phyloP scores from a whole-genome alignment of 2,888 invertebrate species.

The Shargacucullia verbasci region DNA sequence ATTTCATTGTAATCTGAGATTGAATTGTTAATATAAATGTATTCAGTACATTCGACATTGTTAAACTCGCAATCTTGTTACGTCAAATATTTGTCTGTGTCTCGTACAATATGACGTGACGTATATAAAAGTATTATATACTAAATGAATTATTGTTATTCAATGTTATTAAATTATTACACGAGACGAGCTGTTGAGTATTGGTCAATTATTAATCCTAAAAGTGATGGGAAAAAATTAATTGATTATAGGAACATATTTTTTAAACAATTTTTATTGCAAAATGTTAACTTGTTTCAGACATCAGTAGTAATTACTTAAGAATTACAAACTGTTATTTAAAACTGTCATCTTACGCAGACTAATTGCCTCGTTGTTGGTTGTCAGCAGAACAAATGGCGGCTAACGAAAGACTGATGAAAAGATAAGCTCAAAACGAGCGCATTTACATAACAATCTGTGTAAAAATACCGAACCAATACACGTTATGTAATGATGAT shows the following conservation, averaged over 20 bases:
- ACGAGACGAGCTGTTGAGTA: too few relatives aligned
- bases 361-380: conserved; percentile 39
- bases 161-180: too few relatives aligned
- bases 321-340: conserved; percentile 35
- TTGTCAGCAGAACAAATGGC: conserved; percentile 45
- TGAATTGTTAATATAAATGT: conserved; percentile 14
- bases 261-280: not conserved
- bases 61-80: conserved; percentile 10
- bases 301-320: conserved; percentile 17
- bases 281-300: conserved; percentile 15
- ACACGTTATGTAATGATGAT: conserved; percentile 2
- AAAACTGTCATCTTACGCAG: conserved; percentile 31
- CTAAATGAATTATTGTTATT: too few relatives aligned
- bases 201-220: too few relatives aligned
- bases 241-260: too few relatives aligned
- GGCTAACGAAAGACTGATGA: conserved; percentile 39
- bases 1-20: conserved; percentile 14
- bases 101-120: too few relatives aligned
- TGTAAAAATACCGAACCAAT: conserved; percentile 22
- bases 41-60: too few relatives aligned
- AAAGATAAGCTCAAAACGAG: conserved; percentile 28
- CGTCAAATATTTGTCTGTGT: conserved; percentile 21
- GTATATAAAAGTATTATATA: too few relatives aligned
- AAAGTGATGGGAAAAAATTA: too few relatives aligned
- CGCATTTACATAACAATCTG: conserved; percentile 37